Percentiles rank a stretch among this genome's conserved stretches.
Conservation (phyloP, 2,113 vertebrate genomes). For the Desmodus rotundus region DNA sequence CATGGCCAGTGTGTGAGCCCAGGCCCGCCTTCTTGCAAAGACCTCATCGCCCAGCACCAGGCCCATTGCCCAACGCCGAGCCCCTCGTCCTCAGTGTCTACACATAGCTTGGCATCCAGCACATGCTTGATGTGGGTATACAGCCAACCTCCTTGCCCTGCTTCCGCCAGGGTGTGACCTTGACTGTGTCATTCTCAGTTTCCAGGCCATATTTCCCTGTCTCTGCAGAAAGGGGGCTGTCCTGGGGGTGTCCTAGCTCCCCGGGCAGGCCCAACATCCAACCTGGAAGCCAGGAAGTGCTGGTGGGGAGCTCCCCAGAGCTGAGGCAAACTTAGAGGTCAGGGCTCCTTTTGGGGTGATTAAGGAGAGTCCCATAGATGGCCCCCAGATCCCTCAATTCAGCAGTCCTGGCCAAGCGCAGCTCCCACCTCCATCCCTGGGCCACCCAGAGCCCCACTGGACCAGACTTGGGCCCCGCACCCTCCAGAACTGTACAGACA, state of each 20-base stretch:
- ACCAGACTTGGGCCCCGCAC: not conserved
- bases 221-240: not conserved
- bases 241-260: not conserved
- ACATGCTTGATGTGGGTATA: fast-evolving
- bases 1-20: fast-evolving
- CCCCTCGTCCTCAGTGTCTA: fast-evolving
- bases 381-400: not conserved
- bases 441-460: not conserved
- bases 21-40: not conserved
- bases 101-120: fast-evolving
- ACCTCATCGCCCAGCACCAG: fast-evolving
- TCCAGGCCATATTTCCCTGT: not conserved
- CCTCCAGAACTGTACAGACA: not conserved
- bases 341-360: not conserved
- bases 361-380: not conserved
- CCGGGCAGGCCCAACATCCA: not conserved
- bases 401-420: not conserved
- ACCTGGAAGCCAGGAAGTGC: not conserved
- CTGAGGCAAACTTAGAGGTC: not conserved
- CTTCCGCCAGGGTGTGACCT: not conserved
- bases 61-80: fast-evolving
- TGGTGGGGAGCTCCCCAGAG: fast-evolving
- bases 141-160: not conserved
- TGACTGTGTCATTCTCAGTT: not conserved
- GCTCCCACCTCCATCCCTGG: not conserved